phyloP scores from a whole-genome alignment of 2,797 vertebrate genomes.

The Sebastes melanostomus region DNA sequence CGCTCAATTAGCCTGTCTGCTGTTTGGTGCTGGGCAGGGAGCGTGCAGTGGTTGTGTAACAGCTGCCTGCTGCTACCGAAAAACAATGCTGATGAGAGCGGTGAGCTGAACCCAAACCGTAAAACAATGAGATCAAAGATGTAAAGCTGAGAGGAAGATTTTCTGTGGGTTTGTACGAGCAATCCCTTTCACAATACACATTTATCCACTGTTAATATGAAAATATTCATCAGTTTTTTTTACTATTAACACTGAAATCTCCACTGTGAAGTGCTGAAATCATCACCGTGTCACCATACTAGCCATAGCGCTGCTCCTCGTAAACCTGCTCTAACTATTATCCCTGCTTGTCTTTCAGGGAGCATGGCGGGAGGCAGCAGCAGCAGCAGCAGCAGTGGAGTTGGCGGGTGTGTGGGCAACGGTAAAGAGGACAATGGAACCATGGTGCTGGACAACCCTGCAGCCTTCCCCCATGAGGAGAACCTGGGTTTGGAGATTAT shows the following conservation, averaged over 20 bases:
- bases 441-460: conserved; percentile 83
- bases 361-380: conserved; percentile 76
- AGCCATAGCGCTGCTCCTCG: not conserved
- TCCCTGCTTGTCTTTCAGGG: conserved; percentile 53
- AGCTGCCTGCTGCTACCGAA: not conserved
- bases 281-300: not conserved
- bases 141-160: not conserved
- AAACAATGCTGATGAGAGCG: not conserved
- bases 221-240: not conserved
- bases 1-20: not conserved
- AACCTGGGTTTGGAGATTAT: conserved; percentile 94
- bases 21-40: not conserved
- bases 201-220: not conserved
- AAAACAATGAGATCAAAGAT: not conserved
- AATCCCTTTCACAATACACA: not conserved
- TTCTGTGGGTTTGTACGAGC: not conserved
- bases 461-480: conserved; percentile 91
- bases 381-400: conserved; percentile 73
- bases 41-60: not conserved
- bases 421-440: conserved; percentile 79
- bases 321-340: not conserved
- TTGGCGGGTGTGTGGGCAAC: conserved; percentile 77
- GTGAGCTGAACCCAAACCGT: not conserved
- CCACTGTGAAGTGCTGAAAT: not conserved
- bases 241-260: not conserved